These are phyloP conservation scores for Hirtodrosophila duncani DNA, from an alignment of 2,888 invertebrate species.

Conservation along the genomic window DNA sequence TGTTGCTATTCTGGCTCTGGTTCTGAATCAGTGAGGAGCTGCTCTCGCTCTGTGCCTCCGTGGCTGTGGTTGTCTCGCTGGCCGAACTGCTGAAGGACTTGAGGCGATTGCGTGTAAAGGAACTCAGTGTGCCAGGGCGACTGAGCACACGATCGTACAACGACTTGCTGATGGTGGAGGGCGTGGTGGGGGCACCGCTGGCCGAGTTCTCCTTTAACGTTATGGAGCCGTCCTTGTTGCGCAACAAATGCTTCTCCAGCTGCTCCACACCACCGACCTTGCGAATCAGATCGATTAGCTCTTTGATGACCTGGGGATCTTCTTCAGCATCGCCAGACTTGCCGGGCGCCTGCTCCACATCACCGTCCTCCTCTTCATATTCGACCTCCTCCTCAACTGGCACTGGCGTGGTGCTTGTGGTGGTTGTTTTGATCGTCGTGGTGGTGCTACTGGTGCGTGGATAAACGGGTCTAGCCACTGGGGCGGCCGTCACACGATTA, in stretches of 20 bases:
- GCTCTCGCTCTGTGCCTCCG: constrained; percentile 18
- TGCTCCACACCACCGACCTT: constrained; percentile 94
- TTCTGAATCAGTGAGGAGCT: no score
- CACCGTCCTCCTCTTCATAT: constrained; percentile 79
- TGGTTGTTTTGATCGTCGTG: constrained; percentile 77
- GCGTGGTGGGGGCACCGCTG: constrained; percentile 79
- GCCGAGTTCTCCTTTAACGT: constrained; percentile 78
- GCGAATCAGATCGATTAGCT: constrained; percentile 89
- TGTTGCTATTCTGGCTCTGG: no score
- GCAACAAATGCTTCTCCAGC: constrained; percentile 86
- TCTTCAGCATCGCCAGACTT: constrained; percentile 75
- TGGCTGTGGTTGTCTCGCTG: constrained; percentile 15
- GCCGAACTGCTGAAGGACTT: constrained; percentile 16
- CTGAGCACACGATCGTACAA: constrained; percentile 87
- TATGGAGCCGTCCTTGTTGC: constrained; percentile 80
- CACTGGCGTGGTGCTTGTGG: constrained; percentile 78
- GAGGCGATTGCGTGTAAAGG: constrained; percentile 74
- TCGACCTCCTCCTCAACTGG: constrained; percentile 79
- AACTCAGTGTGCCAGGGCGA: constrained; percentile 70
- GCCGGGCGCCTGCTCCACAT: constrained; percentile 35
- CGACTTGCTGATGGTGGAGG: constrained; percentile 85
- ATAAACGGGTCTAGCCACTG: constrained; percentile 75
- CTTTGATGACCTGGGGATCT: constrained; percentile 84
- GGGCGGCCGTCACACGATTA: constrained; percentile 78
- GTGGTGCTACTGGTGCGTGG: constrained; percentile 70